Percentiles rank a stretch among this genome's conserved stretches.
Conservation (phyloP, 2,113 vertebrate species). For the Malurus melanocephalus region DNA sequence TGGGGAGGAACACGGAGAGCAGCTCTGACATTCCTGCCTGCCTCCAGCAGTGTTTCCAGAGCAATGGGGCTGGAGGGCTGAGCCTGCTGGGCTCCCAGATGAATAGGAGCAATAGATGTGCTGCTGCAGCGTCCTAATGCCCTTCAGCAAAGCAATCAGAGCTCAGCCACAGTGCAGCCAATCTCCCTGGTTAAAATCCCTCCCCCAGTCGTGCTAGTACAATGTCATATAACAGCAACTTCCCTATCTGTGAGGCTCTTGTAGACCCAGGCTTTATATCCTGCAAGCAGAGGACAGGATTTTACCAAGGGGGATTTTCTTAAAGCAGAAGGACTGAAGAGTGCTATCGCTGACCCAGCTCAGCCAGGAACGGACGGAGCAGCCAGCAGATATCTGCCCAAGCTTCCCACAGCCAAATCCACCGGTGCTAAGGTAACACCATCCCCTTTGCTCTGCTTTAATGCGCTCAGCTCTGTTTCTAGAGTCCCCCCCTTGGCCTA, state of each 20-base stretch:
- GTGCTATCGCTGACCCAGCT: accelerated
- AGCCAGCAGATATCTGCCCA: background rate
- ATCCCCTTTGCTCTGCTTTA: background rate
- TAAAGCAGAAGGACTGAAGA: background rate
- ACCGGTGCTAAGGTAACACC: background rate
- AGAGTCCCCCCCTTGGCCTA: too few species aligned
- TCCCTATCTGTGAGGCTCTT: background rate
- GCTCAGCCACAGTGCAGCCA: background rate
- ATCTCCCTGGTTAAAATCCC: background rate
- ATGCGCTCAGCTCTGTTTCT: too few species aligned
- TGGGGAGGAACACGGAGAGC: background rate
- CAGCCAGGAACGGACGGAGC: background rate
- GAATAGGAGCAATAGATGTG: background rate
- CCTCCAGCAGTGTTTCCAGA: background rate
- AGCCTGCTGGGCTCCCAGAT: background rate
- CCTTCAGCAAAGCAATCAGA: background rate
- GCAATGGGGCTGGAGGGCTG: background rate
- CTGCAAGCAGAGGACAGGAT: background rate
- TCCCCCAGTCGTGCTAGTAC: background rate
- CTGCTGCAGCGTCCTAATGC: background rate
- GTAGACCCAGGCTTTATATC: background rate
- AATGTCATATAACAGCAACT: background rate
- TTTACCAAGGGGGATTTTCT: background rate
- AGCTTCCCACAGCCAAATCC: background rate
- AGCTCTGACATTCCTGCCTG: background rate